Base-by-base conservation (phyloP, 2,888 invertebrate species). In the Tenthredo scrophulariae region DNA sequence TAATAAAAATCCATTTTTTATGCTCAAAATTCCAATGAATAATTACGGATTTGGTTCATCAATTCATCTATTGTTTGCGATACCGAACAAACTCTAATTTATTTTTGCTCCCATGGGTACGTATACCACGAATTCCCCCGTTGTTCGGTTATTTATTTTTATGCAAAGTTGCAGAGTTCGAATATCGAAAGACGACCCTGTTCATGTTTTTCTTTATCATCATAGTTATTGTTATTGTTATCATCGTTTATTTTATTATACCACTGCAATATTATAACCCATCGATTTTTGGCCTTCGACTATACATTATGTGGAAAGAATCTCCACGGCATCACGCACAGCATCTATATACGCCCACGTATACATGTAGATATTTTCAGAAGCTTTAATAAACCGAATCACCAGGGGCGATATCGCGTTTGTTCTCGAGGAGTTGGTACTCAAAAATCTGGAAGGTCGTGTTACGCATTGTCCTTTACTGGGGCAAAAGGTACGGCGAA, bases 391-490 rank as follows among this genome's bases (percentile, higher is more conserved):
- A 26, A 75, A 75, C 10, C 75, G 46, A 50, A 75, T 75, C 50
- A 75, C 26, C 29, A 29, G 29, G 26, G 75, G 54, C 3, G 22
- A 22, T 26, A 29, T 54, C 54, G 7, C 50, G 50, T 29, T 74
- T 74, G 43, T 74, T 50, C 77, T 50, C 22, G 9, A 40, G 50
- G 50, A 50, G 50, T 46, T 77, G 77, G 77, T 77, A 77, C 77
- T 77, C 77, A 33, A 77, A 75, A 74, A 74, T 6, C 22, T 26
- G 7, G 54, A 54, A 77, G 77, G 50, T 77, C n/a, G 54, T 54
- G 54, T 77, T 54, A 77, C 77, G 77, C 77, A 77, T 77, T 77
- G 77, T 77, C 26, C 33, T 77, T 50, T 54, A 26, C 50, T 6
- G 54, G 54, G 77, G 10, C 50, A 29, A 77, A 77, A 77, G 54